These are phyloP conservation scores for Nomada flava DNA, from an alignment of 2,888 invertebrate species.

Conservation along the genomic window DNA sequence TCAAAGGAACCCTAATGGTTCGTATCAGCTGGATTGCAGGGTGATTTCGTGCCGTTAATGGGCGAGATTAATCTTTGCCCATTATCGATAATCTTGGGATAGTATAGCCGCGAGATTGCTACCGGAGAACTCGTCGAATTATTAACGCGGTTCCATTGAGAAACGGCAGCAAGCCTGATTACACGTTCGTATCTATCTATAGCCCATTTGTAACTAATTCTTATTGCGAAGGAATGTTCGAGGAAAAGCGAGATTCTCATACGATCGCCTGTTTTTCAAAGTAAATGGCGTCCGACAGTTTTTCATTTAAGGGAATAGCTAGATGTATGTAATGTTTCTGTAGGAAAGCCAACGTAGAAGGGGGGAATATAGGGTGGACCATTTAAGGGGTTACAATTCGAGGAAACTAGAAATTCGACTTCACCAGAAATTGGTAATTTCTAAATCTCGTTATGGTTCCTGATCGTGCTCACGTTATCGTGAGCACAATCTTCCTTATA, in stretches of 20 bases:
- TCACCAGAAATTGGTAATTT: slow-evolving; percentile 14
- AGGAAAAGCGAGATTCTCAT: not conserved
- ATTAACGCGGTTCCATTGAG: slow-evolving; percentile 12
- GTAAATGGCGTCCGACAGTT: not conserved
- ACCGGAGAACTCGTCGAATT: not conserved
- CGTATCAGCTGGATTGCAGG: not conserved
- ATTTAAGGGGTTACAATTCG: slow-evolving; percentile 12
- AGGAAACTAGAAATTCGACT: slow-evolving; percentile 18
- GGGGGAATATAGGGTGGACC: not conserved
- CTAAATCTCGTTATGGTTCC: slow-evolving; percentile 31
- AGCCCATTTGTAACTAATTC: not conserved
- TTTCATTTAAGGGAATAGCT: not conserved
- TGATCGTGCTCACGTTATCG: slow-evolving; percentile 16
- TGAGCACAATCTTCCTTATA: slow-evolving; percentile 23
- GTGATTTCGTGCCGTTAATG: slow-evolving; percentile 12
- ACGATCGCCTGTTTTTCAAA: not conserved
- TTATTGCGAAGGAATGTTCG: not conserved
- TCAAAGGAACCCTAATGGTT: not conserved
- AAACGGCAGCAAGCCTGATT: not conserved
- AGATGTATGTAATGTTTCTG: not conserved
- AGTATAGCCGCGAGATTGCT: slow-evolving; percentile 3
- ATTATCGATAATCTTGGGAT: slow-evolving; percentile 9
- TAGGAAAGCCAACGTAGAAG: too few relatives aligned
- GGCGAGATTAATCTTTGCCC: slow-evolving; percentile 13
- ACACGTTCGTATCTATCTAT: not conserved